Percentiles rank a stretch among this genome's conserved stretches.
Conservation (phyloP, 92 coral and sea anemone species). For the Umimayanthus kanabou region DNA sequence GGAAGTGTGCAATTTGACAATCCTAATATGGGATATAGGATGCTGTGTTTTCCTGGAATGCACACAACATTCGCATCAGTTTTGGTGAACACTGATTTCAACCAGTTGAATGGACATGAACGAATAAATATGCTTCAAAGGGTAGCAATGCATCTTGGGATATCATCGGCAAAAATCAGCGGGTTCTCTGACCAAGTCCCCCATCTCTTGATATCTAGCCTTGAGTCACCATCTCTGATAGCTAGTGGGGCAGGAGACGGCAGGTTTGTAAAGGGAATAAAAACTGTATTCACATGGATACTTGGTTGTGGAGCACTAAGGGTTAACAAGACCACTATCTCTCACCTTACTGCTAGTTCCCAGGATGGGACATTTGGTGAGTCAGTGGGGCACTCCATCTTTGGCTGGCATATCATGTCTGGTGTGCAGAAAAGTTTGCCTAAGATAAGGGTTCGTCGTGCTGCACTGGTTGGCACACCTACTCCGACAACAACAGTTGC, state of each 20-base stretch:
- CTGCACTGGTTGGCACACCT: conserved; percentile 65
- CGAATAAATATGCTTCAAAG: conserved; percentile 50
- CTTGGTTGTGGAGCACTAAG: conserved; percentile 87
- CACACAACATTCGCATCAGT: conserved; percentile 75
- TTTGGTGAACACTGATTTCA: conserved; percentile 59
- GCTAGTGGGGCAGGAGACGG: conserved; percentile 92
- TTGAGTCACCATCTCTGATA: conserved; percentile 72
- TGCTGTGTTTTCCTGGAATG: conserved; percentile 67
- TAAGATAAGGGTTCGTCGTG: conserved; percentile 67
- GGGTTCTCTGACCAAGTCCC: conserved; percentile 61
- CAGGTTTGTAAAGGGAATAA: conserved; percentile 71
- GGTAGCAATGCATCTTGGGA: conserved; percentile 64
- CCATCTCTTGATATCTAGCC: conserved; percentile 71
- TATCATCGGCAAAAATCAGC: conserved; percentile 53
- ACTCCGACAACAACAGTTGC: conserved; percentile 70
- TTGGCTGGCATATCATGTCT: conserved; percentile 92
- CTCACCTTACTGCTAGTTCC: conserved; percentile 62
- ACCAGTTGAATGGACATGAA: conserved; percentile 68
- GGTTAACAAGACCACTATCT: conserved; percentile 57
- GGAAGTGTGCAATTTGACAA: conserved; percentile 35
- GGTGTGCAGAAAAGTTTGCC: conserved; percentile 70
- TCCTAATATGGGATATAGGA: conserved; percentile 28
- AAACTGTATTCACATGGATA: conserved; percentile 81
- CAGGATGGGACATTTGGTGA: conserved; percentile 75
- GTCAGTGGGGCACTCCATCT: conserved; percentile 68